A percentile compares a stretch with the other conserved stretches of the same genome.
These are phyloP conservation scores for Stictonetta naevosa DNA, from an alignment of 2,113 vertebrate genomes.

Conservation along the genomic window DNA sequence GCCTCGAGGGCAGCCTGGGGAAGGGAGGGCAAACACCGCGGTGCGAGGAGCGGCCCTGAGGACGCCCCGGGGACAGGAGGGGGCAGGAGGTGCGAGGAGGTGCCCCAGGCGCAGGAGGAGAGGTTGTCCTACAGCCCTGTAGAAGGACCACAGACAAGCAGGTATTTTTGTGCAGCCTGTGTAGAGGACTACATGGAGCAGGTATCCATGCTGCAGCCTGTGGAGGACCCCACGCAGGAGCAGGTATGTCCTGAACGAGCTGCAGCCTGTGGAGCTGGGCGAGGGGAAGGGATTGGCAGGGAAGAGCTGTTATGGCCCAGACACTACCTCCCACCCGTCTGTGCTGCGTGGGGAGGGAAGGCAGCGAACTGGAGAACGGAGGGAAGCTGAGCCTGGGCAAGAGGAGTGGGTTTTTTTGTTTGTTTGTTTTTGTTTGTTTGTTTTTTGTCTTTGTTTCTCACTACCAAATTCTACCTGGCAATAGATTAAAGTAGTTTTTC, in stretches of 20 bases:
- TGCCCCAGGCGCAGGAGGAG: too few relatives aligned
- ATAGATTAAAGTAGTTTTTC: not conserved
- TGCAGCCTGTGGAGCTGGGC: not conserved
- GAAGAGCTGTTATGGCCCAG: not conserved
- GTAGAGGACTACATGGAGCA: not conserved
- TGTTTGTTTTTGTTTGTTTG: not conserved
- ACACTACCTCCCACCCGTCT: not conserved
- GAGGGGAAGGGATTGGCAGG: not conserved
- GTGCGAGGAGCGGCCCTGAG: too few relatives aligned
- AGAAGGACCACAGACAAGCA: not conserved
- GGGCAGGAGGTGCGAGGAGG: too few relatives aligned
- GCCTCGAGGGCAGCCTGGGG: too few relatives aligned
- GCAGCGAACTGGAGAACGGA: not conserved
- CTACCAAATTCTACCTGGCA: not conserved
- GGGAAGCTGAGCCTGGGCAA: not conserved
- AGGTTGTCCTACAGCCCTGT: too few relatives aligned
- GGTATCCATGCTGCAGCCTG: not conserved
- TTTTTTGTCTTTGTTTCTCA: not conserved
- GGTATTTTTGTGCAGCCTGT: not conserved
- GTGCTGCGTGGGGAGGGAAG: accelerated
- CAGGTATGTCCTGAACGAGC: not conserved
- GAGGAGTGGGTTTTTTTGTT: not conserved
- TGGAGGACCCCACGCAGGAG: not conserved
- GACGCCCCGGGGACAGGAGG: too few relatives aligned
- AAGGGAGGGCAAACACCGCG: too few relatives aligned